Base-by-base conservation (phyloP, 2,888 invertebrate genomes). In the Cistogaster globosa region DNA sequence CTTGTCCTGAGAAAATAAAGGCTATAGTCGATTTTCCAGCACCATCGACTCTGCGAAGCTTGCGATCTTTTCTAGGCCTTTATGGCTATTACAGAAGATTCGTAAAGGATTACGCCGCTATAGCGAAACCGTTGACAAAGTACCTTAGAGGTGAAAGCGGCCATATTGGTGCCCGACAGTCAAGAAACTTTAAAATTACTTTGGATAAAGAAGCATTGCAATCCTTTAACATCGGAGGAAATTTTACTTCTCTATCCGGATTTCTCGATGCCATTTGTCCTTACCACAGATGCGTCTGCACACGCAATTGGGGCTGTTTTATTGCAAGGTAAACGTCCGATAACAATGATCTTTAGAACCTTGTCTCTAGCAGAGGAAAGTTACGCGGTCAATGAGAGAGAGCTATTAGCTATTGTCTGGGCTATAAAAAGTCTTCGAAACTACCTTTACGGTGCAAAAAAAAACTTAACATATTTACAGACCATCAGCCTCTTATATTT, bases 201-300 rank as follows among this genome's bases (percentile, higher is more conserved):
- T 60, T 77, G n/a, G 38, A 77, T 22, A n/a, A 38, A 16, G 68
- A 68, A 9, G 51, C 67, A 11, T 2, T 63, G 22, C 20, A 18
- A 22, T 63, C 75, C 14, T 75, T 75, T 20, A 38, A 53, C 20
- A 12, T 68, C 26, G 32, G 45, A 26, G 45, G 65, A 58, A 58
- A 67, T 53, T 72, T 77, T 26, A 51, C 42, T 63, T 75, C 72
- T 32, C n/a, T 75, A 53, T 14, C 53, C 55, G 1, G 55, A 74
- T 14, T 81, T 67, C 51, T 62, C 11, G 26, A 80, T 68, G 45
- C 76, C 77, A 18, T 86, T 86, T 32, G 83, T 84, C 53, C 63
- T 86, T 38, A 83, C 83, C 63, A 81, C 69, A 2, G 71, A 90
- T 74, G 90, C 90, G 0, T 87, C 87, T 8, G 83, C 88, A 18